Evolutionary conservation across 2,797 vertebrate species (phyloP), one percentile per base, ranked within the genome.

Genomic region (Enoplosus armatus): DNA sequence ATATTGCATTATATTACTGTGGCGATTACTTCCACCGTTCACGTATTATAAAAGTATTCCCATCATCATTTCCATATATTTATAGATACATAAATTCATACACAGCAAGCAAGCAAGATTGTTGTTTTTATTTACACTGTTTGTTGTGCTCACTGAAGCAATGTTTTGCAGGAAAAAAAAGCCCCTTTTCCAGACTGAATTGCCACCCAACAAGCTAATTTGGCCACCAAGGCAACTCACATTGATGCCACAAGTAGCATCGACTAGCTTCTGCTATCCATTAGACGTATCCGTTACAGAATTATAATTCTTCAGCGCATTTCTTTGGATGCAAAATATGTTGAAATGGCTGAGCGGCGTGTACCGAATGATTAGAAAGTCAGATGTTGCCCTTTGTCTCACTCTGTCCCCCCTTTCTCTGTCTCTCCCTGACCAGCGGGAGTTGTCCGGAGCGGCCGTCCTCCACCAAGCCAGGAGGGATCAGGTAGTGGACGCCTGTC

Each of bases 381-480:
- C 50, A 51, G 29, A 54, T 26, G 24, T 54, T 54, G 2, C 6
- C 18, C 50, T 53, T 10, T 43, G 18, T 64, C 26, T 61, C 26
- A 75, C 16, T 68, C 51, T n/a, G n/a, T n/a, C 58, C 24, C 24
- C 24, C 45, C 65, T 24, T 8, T 39, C 8, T 75, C 33, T 56
- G 12, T 84, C 78, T 93, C 43, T 93, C 61, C 86, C 83, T 78
- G 1, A 65, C 5, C 93, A 99, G 98, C 79, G 93, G 50, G 97
- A 97, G 87, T 93, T 97, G 74, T 98, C 98, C 1, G 96, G 92
- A 78, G 94, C 96, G 0, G 97, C 97, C 0, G 85, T 97, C 72
- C 94, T 98, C 55, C 98, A 99, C 86, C 98, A 99, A 95, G 92
- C 96, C 82, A 92, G 98, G 75, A 94, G 98, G 74, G 98, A 99